Evolutionary conservation across 1,140 invertebrate genomes (phyloP).

Genomic region (Drosophila lacteicornis): DNA sequence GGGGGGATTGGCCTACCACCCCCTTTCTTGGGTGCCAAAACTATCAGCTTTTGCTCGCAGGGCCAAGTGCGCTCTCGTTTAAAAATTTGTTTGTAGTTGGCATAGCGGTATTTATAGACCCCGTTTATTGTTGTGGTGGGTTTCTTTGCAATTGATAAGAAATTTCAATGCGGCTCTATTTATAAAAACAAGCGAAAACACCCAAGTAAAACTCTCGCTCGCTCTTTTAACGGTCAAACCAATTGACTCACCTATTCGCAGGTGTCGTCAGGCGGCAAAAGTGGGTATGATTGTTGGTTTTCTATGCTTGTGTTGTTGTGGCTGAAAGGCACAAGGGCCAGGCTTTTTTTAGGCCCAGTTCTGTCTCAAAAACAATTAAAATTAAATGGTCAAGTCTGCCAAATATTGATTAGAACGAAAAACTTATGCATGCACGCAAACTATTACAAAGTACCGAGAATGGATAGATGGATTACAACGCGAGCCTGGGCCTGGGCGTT

Average conservation of each 20-base stretch:
- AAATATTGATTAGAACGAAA: slow-evolving; percentile 73
- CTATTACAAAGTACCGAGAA: slow-evolving; percentile 25
- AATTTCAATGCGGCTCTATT: slow-evolving; percentile 62
- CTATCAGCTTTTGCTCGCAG: slow-evolving; percentile 33
- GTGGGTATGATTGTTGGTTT: slow-evolving; percentile 5
- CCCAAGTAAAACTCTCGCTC: slow-evolving; percentile 30
- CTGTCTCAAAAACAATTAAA: slow-evolving; percentile 59
- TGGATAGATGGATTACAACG: slow-evolving; percentile 37
- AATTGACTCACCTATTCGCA: slow-evolving; percentile 65
- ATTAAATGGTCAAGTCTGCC: slow-evolving; percentile 64
- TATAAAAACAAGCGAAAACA: slow-evolving; percentile 63
- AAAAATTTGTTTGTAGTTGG: slow-evolving; percentile 26
- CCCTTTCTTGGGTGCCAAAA: slow-evolving; percentile 16
- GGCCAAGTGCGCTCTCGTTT: slow-evolving; percentile 15
- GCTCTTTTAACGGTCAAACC: slow-evolving; percentile 11
- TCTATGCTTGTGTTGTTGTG: slow-evolving; percentile 14
- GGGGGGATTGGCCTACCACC: neutral
- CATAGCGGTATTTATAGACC: slow-evolving; percentile 67
- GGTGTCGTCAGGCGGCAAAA: slow-evolving; percentile 33
- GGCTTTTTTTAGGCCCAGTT: slow-evolving; percentile 30
- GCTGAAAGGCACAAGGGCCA: slow-evolving; percentile 18
- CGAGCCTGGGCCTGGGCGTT: slow-evolving; percentile 31
- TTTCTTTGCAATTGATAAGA: slow-evolving; percentile 71
- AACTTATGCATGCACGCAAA: slow-evolving; percentile 63
- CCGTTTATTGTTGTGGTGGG: slow-evolving; percentile 48